These are phyloP conservation scores for Allophyes oxyacanthae DNA, from an alignment of 2,888 invertebrate species.

Conservation along the genomic window DNA sequence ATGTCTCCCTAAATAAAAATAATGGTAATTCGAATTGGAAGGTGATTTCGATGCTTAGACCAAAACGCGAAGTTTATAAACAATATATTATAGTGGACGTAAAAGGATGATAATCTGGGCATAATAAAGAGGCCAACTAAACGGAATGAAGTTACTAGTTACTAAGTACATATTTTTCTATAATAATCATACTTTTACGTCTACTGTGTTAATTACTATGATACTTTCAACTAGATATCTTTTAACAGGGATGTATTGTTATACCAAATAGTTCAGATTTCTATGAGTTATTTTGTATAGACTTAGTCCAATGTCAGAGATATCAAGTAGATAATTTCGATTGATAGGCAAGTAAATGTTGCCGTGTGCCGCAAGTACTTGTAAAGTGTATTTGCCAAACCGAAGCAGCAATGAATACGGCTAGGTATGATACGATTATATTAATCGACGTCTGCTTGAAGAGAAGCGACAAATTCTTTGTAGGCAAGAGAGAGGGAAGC, in stretches of 20 bases:
- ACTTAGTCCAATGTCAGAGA: constrained; percentile 39
- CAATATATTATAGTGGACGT: constrained; percentile 28
- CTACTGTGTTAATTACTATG: constrained; percentile 27
- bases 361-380: constrained; percentile 37
- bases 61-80: constrained; percentile 27
- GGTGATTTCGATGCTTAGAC: constrained; percentile 21
- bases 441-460: constrained; percentile 14
- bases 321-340: constrained; percentile 52
- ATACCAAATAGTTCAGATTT: constrained; percentile 39
- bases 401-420: constrained; percentile 21
- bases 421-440: constrained; percentile 17
- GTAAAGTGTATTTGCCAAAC: constrained; percentile 28
- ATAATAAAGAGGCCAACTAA: constrained; percentile 19
- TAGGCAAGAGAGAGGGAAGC: constrained; percentile 2
- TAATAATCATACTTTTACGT: constrained; percentile 11
- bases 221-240: constrained; percentile 55
- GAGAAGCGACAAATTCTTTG: constrained; percentile 6
- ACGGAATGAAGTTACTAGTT: constrained; percentile 2
- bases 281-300: constrained; percentile 39
- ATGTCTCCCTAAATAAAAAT: constrained; percentile 14
- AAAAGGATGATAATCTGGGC: constrained; percentile 2
- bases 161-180: constrained; percentile 5
- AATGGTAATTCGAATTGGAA: constrained; percentile 8
- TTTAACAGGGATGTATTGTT: constrained; percentile 43
- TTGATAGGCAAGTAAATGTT: constrained; percentile 34